Evolutionary conservation across 2,797 vertebrate species (phyloP).

Genomic region (Notolabrus celidotus): DNA sequence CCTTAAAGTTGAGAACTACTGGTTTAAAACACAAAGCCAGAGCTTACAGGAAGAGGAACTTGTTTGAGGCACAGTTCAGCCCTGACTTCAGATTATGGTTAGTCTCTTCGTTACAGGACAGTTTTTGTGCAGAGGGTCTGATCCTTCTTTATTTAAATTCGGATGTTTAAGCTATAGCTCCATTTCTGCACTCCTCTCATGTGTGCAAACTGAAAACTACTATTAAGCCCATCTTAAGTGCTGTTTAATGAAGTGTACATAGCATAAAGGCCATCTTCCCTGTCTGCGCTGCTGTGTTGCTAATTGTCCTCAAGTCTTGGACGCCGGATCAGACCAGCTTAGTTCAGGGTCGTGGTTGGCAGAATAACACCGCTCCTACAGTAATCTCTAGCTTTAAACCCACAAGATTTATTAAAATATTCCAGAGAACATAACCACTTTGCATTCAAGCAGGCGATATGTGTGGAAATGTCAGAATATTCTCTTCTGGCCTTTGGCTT

Average conservation of each 20-base stretch:
- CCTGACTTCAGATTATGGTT: too few relatives aligned
- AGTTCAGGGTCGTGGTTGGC: conserved; percentile 67
- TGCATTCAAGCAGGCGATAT: conserved; percentile 57
- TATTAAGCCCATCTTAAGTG: conserved; percentile 60
- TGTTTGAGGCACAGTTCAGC: not conserved
- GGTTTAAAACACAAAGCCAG: conserved; percentile 9
- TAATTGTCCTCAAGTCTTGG: conserved; percentile 72
- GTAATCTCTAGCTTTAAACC: conserved; percentile 73
- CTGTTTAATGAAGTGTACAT: conserved; percentile 62
- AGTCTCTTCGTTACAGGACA: too few relatives aligned
- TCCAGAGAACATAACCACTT: conserved; percentile 54
- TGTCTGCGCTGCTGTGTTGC: conserved; percentile 27
- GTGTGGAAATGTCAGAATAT: conserved; percentile 73
- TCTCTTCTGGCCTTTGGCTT: conserved; percentile 67
- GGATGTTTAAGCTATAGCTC: conserved; percentile 18
- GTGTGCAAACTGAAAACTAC: conserved; percentile 43
- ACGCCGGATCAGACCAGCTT: conserved; percentile 73
- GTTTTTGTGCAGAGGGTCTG: not conserved
- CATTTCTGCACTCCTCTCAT: conserved; percentile 41
- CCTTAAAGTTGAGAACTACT: not conserved
- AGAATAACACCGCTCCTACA: conserved; percentile 59
- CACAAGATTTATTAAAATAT: conserved; percentile 66
- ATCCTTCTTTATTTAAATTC: conserved; percentile 8
- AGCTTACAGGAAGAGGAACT: not conserved
- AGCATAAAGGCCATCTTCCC: conserved; percentile 45